phyloP scores from a whole-genome alignment of 2,797 vertebrate genomes.

The Anabas testudineus region DNA sequence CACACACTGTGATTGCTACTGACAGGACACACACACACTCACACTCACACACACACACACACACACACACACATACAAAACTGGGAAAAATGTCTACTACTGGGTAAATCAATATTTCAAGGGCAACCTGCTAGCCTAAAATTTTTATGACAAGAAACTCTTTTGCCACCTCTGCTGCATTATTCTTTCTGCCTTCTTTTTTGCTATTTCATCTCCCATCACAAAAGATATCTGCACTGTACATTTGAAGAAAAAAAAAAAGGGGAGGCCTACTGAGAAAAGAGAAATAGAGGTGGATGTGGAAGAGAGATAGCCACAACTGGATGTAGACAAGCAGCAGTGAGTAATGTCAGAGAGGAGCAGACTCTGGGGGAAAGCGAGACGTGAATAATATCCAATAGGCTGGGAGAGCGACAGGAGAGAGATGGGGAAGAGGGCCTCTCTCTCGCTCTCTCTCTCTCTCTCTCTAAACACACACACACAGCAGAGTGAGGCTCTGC shows the following conservation, averaged over 20 bases:
- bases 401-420: conserved; percentile 36
- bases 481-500: conserved; percentile 62
- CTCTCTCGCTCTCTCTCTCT: conserved; percentile 26
- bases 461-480: conserved; percentile 30
- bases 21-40: conserved; percentile 60
- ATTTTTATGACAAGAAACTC: conserved; percentile 35
- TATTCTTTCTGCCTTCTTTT: conserved; percentile 20
- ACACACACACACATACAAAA: conserved; percentile 19
- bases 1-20: conserved; percentile 66
- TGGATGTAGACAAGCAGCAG: conserved; percentile 49
- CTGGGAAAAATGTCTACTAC: conserved; percentile 29
- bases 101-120: conserved; percentile 74
- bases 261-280: conserved; percentile 1
- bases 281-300: conserved; percentile 31
- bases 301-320: conserved; percentile 26
- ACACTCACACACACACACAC: conserved; percentile 24
- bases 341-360: conserved; percentile 61
- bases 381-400: conserved; percentile 69
- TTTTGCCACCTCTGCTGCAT: conserved; percentile 26
- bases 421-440: conserved; percentile 44
- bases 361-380: conserved; percentile 21
- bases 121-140: conserved; percentile 55
- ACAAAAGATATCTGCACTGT: conserved; percentile 8
- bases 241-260: not conserved
- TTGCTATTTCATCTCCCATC: conserved; percentile 3